Evolutionary conservation across 2,797 vertebrate species (phyloP), one percentile per base, ranked within the genome.

Genomic region (Crypturellus tataupa): DNA sequence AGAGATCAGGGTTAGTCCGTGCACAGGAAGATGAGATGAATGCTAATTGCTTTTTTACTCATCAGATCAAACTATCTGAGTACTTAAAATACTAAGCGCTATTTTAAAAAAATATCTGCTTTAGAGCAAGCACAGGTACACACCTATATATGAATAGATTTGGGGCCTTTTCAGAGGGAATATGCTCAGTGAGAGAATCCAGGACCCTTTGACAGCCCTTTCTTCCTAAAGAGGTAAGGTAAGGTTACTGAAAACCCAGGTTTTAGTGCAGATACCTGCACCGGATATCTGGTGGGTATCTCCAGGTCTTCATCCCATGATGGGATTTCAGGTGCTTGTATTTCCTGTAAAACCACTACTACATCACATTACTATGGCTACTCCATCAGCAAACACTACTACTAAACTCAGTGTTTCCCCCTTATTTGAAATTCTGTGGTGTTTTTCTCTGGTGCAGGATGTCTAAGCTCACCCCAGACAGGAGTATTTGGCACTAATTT

Each of bases 81-180:
- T 37, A 49, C 53, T 88, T 46, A 42, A 84, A 59, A 35, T 44
- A 58, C 15, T 13, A 39, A 44, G 63, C 81, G 49, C 10, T 51
- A 37, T 33, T 46, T 35, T 35, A 19, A 27, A 25, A 49, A 44
- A 76, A 62, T 21, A n/a, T 25, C 19, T 2, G 5, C 23, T 5
- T 71, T 56, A 37, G 20, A 47, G 37, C 1, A 0, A 53, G n/a
- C 11, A 27, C 0, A 27, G 16, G 0, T 3, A 3, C 2, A 7
- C 49, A n/a, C 31, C 18, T 16, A 35, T 33, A 31, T 24, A 19
- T 37, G 67, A 55, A 25, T 33, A 49, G 24, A 8, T 14, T 10
- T 40, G 27, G 58, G 67, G 44, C 4, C 6, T 78, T 89, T 80
- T 49, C 39, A 80, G 72, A 58, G 55, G 56, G 67, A 87, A 83